Evolutionary conservation across 2,113 vertebrate genomes (phyloP).

Genomic region (Tangachromis dhanisi): DNA sequence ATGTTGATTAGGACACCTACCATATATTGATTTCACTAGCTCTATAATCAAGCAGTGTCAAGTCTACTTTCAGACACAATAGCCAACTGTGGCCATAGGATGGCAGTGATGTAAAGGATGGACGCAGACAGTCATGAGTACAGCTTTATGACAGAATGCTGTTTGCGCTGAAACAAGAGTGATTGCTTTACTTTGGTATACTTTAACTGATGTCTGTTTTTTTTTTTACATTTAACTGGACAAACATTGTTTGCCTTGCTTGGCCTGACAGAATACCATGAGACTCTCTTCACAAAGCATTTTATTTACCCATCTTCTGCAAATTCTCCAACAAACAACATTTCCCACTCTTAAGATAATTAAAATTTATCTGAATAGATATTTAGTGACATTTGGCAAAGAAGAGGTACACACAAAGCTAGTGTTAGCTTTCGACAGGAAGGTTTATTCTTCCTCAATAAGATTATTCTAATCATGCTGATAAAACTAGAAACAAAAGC

Average conservation of each 20-base stretch:
- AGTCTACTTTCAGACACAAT: not conserved
- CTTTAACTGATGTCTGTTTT: not conserved
- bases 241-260: not conserved
- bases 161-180: not conserved
- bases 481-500: not conserved
- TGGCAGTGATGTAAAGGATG: not conserved
- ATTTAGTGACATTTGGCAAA: not conserved
- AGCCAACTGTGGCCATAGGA: not conserved
- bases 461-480: not conserved
- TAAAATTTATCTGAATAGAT: not conserved
- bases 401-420: not conserved
- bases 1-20: not conserved
- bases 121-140: not conserved
- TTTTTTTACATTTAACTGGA: not conserved
- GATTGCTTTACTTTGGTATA: not conserved
- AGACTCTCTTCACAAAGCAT: not conserved
- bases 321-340: not conserved
- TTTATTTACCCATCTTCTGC: not conserved
- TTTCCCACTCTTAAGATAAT: not conserved
- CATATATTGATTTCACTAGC: not conserved
- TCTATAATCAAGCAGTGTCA: not conserved
- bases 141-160: not conserved
- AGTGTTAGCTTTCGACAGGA: not conserved
- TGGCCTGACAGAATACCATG: rapidly evolving
- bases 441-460: not conserved